Evolutionary conservation across 2,888 invertebrate species (phyloP), one percentile per base, ranked within the genome.

Genomic region (Ischnus inquisitorius): DNA sequence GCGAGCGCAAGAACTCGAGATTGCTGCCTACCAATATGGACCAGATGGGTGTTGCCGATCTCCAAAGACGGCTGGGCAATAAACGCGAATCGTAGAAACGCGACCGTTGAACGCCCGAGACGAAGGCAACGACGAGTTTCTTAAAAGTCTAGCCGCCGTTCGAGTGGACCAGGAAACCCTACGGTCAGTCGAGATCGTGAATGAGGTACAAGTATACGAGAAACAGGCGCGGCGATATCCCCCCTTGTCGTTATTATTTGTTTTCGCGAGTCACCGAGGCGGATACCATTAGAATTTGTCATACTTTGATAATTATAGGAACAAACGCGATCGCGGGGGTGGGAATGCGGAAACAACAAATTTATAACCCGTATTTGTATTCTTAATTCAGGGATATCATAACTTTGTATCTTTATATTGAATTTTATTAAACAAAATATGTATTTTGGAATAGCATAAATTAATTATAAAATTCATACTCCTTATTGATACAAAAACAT

Each of bases 21-120:
- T 64, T 48, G 62, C 71, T 54, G 82, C 72, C 67, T 86, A 88
- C 88, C 84, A 86, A 88, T 86, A 89, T 87, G 88, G 88, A 83
- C 86, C 87, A 86, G 87, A 64, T 62, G 83, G 86, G 88, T 81
- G 76, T 83, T 80, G 84, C 74, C 75, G 82, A 86, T 86, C 75
- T 82, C 89, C 88, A 89, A 90, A 90, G 89, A 80, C 83, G 86
- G 88, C n/a, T 69, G 85, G 68, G 57, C 86, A 88, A 87, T 87
- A 77, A 60, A 46, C 79, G 67, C 54, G 83, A 79, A 79, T 75
- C 46, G 79, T 74, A 64, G 57, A 81, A 86, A 57, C 10, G 79
- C 60, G 74, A 12, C 22, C 60, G 43, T 22, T 41, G 22, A 41
- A 43, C 54, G 19, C 48, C n/a, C 41, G 41, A 41, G 74, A 64